Conservation (phyloP, 2,113 vertebrate species). For the Phaethon lepturus region DNA sequence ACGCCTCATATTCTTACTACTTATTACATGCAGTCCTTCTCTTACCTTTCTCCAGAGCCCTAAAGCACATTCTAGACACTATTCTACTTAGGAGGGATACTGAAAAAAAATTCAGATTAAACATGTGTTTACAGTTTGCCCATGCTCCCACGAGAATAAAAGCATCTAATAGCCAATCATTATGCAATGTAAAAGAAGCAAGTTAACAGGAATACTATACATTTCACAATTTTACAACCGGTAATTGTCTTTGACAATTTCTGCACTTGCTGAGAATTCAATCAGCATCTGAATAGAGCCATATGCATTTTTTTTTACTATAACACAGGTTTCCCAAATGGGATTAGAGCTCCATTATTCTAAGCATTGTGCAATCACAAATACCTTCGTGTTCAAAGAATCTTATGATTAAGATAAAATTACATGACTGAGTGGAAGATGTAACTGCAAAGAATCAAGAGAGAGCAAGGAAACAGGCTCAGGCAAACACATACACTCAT, state of each 20-base stretch:
- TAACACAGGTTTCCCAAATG: neutral
- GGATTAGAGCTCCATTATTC: neutral
- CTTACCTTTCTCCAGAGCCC: neutral
- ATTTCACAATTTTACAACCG: neutral
- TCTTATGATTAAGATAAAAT: slow-evolving; percentile 4
- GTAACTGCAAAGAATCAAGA: neutral
- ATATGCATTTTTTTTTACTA: neutral
- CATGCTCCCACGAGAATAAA: neutral
- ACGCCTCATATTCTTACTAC: neutral
- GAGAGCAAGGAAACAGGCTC: neutral
- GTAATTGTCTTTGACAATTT: neutral
- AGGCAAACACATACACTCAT: neutral
- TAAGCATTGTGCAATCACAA: neutral
- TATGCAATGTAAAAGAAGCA: neutral
- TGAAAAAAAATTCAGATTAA: neutral
- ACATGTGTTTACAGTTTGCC: neutral
- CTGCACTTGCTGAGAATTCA: neutral
- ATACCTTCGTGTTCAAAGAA: neutral
- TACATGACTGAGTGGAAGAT: neutral
- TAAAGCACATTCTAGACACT: neutral
- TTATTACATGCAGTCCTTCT: neutral
- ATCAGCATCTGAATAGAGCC: neutral
- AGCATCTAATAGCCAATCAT: neutral
- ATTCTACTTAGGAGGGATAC: neutral
- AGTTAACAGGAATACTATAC: neutral